Conservation (phyloP, 2,888 invertebrate genomes). For the Capitulum mitella region DNA sequence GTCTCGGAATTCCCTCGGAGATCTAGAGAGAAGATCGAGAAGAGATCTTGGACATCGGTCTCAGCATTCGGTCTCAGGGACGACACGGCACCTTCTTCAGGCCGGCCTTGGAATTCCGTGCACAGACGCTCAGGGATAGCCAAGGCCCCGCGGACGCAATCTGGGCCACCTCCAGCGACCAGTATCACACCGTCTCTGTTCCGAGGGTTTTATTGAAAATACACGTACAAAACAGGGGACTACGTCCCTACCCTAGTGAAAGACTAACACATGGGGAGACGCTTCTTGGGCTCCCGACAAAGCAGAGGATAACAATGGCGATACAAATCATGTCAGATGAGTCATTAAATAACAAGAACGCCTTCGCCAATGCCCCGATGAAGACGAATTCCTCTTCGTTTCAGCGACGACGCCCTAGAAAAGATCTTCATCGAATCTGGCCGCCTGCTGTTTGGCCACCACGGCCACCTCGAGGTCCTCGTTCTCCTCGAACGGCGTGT, state of each 20-base stretch:
- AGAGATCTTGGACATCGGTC: too few species aligned
- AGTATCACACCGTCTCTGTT: too few species aligned
- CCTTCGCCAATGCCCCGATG: neutral
- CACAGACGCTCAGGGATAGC: too few species aligned
- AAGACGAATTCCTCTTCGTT: neutral
- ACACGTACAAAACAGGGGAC: neutral
- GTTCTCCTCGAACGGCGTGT: conserved; percentile 18
- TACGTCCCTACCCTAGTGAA: neutral
- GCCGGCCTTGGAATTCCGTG: too few species aligned
- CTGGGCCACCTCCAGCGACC: too few species aligned
- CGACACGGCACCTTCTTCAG: too few species aligned
- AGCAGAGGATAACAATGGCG: too few species aligned
- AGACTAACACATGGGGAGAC: neutral
- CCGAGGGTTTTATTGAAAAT: neutral
- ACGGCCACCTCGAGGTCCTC: neutral
- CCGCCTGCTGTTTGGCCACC: neutral
- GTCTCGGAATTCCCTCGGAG: too few species aligned
- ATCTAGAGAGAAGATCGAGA: too few species aligned
- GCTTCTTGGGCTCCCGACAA: too few species aligned
- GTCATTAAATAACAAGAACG: neutral
- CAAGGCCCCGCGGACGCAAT: too few species aligned
- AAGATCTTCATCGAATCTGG: neutral
- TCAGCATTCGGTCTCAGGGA: too few species aligned
- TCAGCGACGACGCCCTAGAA: neutral
- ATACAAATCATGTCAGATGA: neutral